Evolutionary conservation across 2,888 invertebrate genomes (phyloP), one percentile per base, ranked within the genome.

Genomic region (Exephanes ischioxanthus): DNA sequence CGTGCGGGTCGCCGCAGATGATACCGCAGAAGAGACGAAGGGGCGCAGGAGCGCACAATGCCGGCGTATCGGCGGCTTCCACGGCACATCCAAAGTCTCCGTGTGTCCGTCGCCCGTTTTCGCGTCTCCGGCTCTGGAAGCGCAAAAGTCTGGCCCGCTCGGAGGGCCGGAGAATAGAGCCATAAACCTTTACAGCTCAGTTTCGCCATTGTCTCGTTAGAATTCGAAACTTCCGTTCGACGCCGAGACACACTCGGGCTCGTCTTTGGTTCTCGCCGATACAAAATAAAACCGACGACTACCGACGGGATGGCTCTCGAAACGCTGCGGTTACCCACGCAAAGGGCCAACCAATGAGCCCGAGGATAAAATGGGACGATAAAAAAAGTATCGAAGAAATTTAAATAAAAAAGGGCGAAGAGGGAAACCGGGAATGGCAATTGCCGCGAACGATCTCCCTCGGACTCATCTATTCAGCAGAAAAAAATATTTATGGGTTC

Each of bases 171-270:
- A 82, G 89, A 91, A 93, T 92, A 91, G 91, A 92, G 92, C 91
- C 92, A 90, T 93, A 93, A 93, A 93, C 88, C 87, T 91, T 91
- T 91, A 92, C 88, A 86, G 89, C 91, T 89, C 90, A 81, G 88
- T 89, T 89, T 89, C 89, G 86, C 89, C 88, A 91, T 90, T 90
- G 91, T 92, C 91, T 92, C 91, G 90, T 91, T 90, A 89, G 89
- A 90, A 90, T 89, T 90, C 86, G 87, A 91, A 92, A 93, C 92
- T 92, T 93, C 92, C 92, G 92, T 90, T 92, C 87, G 87, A 70
- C 58, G 16, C 58, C 3, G 5, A 19, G 22, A 11, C 9, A 16
- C n/a, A 41, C 9, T 22, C 22, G 26, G 22, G 41, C 45, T 58
- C 30, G 71, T 33, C 78, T 70, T 71, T 70, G 75, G 66, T 71